A percentile compares a stretch with the other conserved stretches of the same genome.
These are phyloP conservation scores for Notamacropus eugenii DNA, from an alignment of 2,797 vertebrate genomes.

Conservation along the genomic window DNA sequence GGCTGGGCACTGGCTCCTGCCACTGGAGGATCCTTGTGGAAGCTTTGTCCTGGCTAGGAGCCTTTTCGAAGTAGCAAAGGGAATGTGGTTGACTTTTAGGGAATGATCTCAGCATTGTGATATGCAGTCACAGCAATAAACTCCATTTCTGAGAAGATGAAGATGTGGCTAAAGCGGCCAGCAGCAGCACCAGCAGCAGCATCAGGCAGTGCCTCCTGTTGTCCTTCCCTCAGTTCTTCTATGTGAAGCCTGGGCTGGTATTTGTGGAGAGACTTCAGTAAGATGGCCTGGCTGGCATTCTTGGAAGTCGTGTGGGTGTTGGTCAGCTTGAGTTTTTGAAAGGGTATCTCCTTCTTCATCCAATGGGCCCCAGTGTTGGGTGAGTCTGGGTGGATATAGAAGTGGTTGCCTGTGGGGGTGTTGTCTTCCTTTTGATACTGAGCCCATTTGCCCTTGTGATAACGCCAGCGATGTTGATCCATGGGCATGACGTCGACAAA, in stretches of 20 bases:
- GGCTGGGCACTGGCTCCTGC: neutral
- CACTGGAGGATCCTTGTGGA: fast-evolving
- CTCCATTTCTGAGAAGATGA: slow-evolving; percentile 95
- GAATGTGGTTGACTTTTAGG: slow-evolving; percentile 99
- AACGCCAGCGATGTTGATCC: too few species aligned
- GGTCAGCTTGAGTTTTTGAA: too few species aligned
- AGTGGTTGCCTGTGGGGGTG: too few species aligned
- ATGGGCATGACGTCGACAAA: too few species aligned
- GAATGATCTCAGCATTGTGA: slow-evolving; percentile 97
- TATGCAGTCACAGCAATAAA: slow-evolving; percentile 98
- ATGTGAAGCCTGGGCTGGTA: slow-evolving; percentile 97
- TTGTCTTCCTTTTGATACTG: too few species aligned
- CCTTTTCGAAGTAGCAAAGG: slow-evolving; percentile 98
- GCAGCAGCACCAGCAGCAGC: slow-evolving; percentile 71
- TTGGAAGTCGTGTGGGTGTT: too few species aligned
- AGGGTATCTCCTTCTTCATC: too few species aligned
- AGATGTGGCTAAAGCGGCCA: slow-evolving; percentile 88
- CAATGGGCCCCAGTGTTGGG: too few species aligned
- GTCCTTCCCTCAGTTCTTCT: slow-evolving; percentile 91
- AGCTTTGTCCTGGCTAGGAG: slow-evolving; percentile 92
- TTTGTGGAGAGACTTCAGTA: slow-evolving; percentile 89
- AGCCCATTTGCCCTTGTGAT: too few species aligned
- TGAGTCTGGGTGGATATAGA: too few species aligned
- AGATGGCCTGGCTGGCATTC: too few species aligned
- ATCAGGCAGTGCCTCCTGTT: slow-evolving; percentile 83